Evolutionary conservation across 2,888 invertebrate genomes (phyloP), one percentile per base, ranked within the genome.

Genomic region (Lutraria lutraria): DNA sequence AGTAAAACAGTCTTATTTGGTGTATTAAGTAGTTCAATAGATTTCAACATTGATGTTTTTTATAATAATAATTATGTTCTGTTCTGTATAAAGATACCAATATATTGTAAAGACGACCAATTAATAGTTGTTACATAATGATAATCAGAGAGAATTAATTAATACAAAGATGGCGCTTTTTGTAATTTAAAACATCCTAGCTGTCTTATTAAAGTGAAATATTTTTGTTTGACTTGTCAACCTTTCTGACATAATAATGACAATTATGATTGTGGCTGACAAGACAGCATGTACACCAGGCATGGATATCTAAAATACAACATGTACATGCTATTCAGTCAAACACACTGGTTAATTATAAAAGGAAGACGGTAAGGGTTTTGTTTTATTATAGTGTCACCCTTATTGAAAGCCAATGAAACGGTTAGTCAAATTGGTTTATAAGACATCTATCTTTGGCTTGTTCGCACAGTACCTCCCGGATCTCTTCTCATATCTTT

Each of bases 161-260:
- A 76, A 76, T 29, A 31, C 31, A 76, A 76, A 12, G 15, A 76
- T 34, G 76, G 76, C 34, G 76, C 34, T 76, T 76, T 76, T 76
- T 76, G 76, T 76, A 19, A 76, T 19, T 31, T 34, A 3, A 76
- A 76, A 2, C 76, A 16, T 2, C 3, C 3, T 8, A 76, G 0
- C 31, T 34, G 76, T 34, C 76, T 34, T 19, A 76, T 76, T 76
- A 76, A 76, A 76, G 76, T 76, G 25, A 63, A 76, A 0, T 76
- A 43, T 43, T 31, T 76, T 76, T 72, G 34, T 25, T 34, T 76
- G 31, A 31, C 76, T 15, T 25, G 16, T 31, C 76, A 31, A 16
- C 34, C 25, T 19, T 19, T 19, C 19, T 76, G 76, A 76, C 76
- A 76, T 19, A 34, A 1, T 2, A 76, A 76, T 76, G 76, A 76